Evolutionary conservation across 2,113 vertebrate species (phyloP).

Genomic region (Onychostruthus taczanowskii): DNA sequence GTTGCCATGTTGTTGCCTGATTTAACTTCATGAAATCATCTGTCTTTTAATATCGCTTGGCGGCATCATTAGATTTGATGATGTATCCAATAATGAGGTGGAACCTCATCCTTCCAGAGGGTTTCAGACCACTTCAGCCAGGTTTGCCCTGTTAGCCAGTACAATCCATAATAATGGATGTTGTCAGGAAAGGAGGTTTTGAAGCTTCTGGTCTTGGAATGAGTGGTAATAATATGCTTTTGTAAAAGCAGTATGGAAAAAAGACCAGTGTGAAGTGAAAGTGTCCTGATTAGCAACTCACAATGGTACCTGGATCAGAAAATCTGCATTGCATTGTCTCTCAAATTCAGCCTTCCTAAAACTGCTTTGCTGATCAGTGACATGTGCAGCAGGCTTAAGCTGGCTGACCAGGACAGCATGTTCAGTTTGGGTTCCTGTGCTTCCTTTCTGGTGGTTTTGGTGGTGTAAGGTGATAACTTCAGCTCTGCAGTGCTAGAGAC

Average conservation of each 20-base stretch:
- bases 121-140: not conserved
- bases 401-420: not conserved
- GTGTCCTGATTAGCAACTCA: not conserved
- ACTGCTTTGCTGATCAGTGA: not conserved
- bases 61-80: not conserved
- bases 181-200: not conserved
- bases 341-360: not conserved
- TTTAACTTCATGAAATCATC: not conserved
- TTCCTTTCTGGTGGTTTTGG: not conserved
- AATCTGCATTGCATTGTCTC: not conserved
- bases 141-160: not conserved
- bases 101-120: not conserved
- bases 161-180: not conserved
- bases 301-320: not conserved
- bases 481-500: not conserved
- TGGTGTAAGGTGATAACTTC: not conserved
- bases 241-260: not conserved
- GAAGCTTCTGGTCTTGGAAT: not conserved
- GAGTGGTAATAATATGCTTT: not conserved
- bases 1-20: not conserved
- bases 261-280: not conserved
- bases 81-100: not conserved
- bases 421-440: not conserved
- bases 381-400: not conserved
- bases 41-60: not conserved